Evolutionary conservation across 2,888 invertebrate species (phyloP).

Genomic region (Drosophila setosimentum): DNA sequence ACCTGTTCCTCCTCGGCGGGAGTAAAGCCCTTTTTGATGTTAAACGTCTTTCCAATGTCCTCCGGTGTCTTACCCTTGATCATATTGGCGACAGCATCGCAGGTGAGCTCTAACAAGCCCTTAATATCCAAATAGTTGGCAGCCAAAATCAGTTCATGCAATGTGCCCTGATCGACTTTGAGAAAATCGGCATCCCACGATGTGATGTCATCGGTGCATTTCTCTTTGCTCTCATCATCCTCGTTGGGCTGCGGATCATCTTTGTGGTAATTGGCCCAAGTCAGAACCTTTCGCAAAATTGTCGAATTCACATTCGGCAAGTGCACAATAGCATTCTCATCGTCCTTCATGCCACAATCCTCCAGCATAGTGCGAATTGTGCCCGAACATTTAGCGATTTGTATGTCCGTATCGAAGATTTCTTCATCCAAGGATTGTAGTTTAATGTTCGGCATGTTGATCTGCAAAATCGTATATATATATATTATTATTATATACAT

Average conservation of each 20-base stretch:
- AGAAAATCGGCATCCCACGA: constrained; percentile 73
- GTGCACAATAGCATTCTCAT: constrained; percentile 69
- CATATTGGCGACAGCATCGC: constrained; percentile 73
- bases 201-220: constrained; percentile 72
- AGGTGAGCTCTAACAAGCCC: constrained; percentile 66
- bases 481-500: background rate
- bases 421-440: constrained; percentile 71
- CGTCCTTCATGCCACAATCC: constrained; percentile 75
- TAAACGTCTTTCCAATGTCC: constrained; percentile 70
- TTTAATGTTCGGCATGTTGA: constrained; percentile 66
- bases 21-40: constrained; percentile 72
- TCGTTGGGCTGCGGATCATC: constrained; percentile 68
- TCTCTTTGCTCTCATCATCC: constrained; percentile 72
- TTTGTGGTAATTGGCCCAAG: constrained; percentile 69
- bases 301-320: constrained; percentile 74
- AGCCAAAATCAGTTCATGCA: constrained; percentile 67
- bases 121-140: constrained; percentile 73
- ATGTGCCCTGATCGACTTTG: constrained; percentile 69
- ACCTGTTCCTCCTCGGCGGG: constrained; percentile 73
- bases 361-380: constrained; percentile 74
- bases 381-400: constrained; percentile 74
- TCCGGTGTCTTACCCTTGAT: constrained; percentile 74
- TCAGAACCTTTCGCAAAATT: constrained; percentile 65
- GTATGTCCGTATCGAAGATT: constrained; percentile 71
- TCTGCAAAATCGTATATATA: constrained; percentile 18